These are phyloP conservation scores for Melinaea menophilus DNA, from an alignment of 2,888 invertebrate species.

Conservation along the genomic window DNA sequence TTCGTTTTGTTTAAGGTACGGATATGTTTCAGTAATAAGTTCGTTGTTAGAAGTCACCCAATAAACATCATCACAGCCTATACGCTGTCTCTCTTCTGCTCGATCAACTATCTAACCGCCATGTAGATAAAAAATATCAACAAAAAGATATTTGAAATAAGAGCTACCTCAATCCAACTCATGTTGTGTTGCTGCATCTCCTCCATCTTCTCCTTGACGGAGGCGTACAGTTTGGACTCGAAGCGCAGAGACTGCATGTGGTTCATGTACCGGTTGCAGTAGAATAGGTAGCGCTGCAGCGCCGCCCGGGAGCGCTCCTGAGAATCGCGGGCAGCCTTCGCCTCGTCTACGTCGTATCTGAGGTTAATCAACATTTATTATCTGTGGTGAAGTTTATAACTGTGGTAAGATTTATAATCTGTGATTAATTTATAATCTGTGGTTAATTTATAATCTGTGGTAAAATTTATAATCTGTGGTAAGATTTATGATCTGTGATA, in stretches of 20 bases:
- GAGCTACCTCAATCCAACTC: constrained; percentile 97
- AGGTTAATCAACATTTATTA: not conserved
- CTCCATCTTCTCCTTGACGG: constrained; percentile 98
- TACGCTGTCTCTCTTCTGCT: no score
- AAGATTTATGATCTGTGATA: no score
- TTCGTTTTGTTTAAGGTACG: no score
- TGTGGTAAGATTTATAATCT: no score
- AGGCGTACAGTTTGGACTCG: constrained; percentile 97
- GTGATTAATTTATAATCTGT: no score
- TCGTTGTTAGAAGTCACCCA: no score
- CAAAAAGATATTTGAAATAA: constrained; percentile 1
- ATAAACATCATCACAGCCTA: no score
- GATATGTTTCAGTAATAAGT: no score
- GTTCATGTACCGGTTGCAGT: constrained; percentile 99
- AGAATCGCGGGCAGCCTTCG: constrained; percentile 96
- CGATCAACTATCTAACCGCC: not conserved
- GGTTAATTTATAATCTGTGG: no score
- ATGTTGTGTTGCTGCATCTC: constrained; percentile 99
- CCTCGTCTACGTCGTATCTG: constrained; percentile 95
- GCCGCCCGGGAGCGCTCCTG: constrained; percentile 96
- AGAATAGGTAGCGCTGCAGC: constrained; percentile 97
- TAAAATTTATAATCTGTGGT: no score
- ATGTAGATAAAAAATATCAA: not conserved
- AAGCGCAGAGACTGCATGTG: constrained; percentile 99
- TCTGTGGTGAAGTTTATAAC: no score